A percentile compares a stretch with the other conserved stretches of the same genome.
Evolutionary conservation across 2,797 vertebrate genomes (phyloP).

Genomic region (Tamandua tetradactyla): DNA sequence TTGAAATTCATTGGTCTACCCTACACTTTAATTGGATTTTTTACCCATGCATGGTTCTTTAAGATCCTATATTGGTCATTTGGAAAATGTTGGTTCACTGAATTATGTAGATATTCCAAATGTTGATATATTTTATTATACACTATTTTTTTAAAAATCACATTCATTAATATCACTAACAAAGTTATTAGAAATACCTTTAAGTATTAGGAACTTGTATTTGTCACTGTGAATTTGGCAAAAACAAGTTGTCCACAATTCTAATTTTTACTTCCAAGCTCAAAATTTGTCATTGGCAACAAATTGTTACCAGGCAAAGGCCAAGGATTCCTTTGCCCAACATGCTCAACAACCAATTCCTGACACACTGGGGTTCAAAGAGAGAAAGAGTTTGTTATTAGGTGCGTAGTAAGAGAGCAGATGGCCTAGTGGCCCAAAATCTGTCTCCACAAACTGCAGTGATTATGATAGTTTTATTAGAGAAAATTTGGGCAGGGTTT

Average conservation of each 20-base stretch:
- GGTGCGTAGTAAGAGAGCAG: no score
- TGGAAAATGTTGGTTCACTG: not conserved
- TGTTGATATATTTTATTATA: not conserved
- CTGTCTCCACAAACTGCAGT: no score
- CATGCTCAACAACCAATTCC: no score
- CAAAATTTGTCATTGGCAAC: slow-evolving; percentile 22
- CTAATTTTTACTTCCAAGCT: slow-evolving; percentile 32
- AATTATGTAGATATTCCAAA: not conserved
- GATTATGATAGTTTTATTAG: no score
- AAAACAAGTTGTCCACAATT: not conserved
- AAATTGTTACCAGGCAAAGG: no score
- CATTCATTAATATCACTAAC: not conserved
- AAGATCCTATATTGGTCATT: not conserved
- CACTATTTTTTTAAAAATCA: not conserved
- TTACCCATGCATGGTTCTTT: not conserved
- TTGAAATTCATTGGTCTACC: not conserved
- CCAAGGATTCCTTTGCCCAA: no score
- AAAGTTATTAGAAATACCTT: not conserved
- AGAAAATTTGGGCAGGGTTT: no score
- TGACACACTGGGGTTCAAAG: no score
- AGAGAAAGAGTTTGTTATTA: no score
- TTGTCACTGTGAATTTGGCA: not conserved
- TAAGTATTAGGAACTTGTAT: not conserved
- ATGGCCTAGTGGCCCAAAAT: no score
- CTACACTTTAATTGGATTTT: not conserved